A percentile compares a stretch with the other conserved stretches of the same genome.
Conservation (phyloP, 2,888 invertebrate species). For the Drosophila nr. perissopoda region DNA sequence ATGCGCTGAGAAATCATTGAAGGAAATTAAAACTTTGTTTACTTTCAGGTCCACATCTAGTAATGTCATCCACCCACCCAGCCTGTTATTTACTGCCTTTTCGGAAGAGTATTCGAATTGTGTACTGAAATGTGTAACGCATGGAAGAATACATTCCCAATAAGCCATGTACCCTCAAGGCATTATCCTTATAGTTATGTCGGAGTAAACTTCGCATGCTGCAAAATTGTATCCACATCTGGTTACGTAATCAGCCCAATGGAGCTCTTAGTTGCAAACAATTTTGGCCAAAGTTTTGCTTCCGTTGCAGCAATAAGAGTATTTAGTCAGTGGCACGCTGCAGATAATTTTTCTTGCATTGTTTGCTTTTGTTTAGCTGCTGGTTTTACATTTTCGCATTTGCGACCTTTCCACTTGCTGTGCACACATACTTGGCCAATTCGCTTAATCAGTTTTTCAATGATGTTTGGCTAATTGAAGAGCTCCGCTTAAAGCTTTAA, state of each 20-base stretch:
- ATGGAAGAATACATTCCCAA: not conserved
- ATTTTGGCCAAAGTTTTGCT: not conserved
- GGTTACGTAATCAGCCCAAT: not conserved
- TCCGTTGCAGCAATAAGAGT: slow-evolving; percentile 4
- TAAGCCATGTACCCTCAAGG: not conserved
- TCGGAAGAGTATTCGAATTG: slow-evolving; percentile 4
- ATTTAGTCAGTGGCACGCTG: not conserved
- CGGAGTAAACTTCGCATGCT: not conserved
- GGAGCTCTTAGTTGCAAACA: not conserved
- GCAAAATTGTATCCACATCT: not conserved
- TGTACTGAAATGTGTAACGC: not conserved
- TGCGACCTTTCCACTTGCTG: slow-evolving; percentile 1
- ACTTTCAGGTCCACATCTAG: slow-evolving; percentile 62
- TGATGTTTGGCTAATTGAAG: slow-evolving; percentile 59
- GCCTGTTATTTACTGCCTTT: not conserved
- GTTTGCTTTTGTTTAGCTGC: slow-evolving; percentile 22
- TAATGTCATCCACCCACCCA: slow-evolving; percentile 23
- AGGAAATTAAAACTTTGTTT: slow-evolving; percentile 78
- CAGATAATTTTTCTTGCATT: not conserved
- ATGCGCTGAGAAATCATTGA: slow-evolving; percentile 72
- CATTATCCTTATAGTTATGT: not conserved
- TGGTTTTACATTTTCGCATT: slow-evolving; percentile 29
- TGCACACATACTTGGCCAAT: slow-evolving; percentile 52
- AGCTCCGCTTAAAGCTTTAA: slow-evolving; percentile 27
- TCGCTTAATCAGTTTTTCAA: slow-evolving; percentile 60